These are phyloP conservation scores for Brassicogethes aeneus DNA, from an alignment of 2,888 invertebrate species.

Conservation along the genomic window DNA sequence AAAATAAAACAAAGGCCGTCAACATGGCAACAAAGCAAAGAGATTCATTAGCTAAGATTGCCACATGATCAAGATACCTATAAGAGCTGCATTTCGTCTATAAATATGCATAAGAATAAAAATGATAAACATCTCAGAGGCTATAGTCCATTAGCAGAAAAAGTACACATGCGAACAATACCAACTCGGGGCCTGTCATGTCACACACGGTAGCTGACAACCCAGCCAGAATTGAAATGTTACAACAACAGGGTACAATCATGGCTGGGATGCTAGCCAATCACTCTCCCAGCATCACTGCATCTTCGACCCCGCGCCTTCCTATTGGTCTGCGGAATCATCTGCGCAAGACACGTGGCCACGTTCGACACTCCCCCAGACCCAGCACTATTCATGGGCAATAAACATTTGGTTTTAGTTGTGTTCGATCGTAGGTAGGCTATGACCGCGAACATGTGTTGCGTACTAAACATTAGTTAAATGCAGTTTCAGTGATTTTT, in stretches of 20 bases:
- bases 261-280: constrained; percentile 42
- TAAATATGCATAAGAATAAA: constrained; percentile 26
- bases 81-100: constrained; percentile 10
- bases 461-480: not conserved
- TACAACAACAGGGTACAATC: constrained; percentile 34
- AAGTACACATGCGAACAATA: constrained; percentile 35
- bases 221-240: constrained; percentile 38
- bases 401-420: constrained; percentile 10
- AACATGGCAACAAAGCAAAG: no score
- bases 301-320: constrained; percentile 26
- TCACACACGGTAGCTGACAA: constrained; percentile 40
- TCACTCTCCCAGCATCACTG: constrained; percentile 35
- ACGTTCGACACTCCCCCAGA: constrained; percentile 27
- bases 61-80: not conserved
- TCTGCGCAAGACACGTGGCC: constrained; percentile 32
- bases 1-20: not conserved
- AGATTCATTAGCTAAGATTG: not conserved
- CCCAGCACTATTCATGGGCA: constrained; percentile 14
- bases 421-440: constrained; percentile 18
- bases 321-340: constrained; percentile 28
- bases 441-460: constrained; percentile 9
- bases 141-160: constrained; percentile 27
- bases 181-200: constrained; percentile 39
- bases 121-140: constrained; percentile 24
- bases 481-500: not conserved